Evolutionary conservation across 2,113 vertebrate genomes (phyloP).

Genomic region (Cyphomyrus plagiostoma): DNA sequence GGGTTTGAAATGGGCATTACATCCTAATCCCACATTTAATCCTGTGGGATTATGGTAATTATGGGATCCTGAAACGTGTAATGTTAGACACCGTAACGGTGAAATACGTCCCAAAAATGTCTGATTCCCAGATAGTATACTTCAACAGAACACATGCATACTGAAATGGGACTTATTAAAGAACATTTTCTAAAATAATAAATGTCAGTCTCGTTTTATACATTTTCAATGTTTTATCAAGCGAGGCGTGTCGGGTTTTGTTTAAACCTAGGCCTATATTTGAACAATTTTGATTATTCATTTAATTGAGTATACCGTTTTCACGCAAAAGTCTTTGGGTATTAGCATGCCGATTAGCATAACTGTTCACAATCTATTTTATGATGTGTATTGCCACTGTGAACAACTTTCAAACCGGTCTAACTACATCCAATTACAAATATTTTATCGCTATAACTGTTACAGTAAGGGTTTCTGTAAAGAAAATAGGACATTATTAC

Average conservation of each 20-base stretch:
- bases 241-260: background rate
- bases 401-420: background rate
- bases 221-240: background rate
- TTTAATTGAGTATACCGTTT: background rate
- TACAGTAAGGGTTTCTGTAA: background rate
- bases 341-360: background rate
- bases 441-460: background rate
- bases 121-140: background rate
- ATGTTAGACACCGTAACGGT: conserved; percentile 17
- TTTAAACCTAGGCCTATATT: background rate
- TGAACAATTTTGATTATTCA: background rate
- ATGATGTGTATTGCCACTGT: background rate
- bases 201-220: background rate
- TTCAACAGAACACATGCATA: background rate
- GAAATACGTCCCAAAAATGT: background rate
- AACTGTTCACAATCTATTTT: background rate
- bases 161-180: background rate
- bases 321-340: background rate
- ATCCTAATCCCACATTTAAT: conserved; percentile 7
- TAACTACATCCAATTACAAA: background rate
- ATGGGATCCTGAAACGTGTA: background rate
- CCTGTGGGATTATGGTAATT: conserved; percentile 20
- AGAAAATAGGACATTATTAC: background rate
- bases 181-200: background rate
- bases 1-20: conserved; percentile 25